A percentile compares a stretch with the other conserved stretches of the same genome.
phyloP scores from a whole-genome alignment of 1,140 invertebrate species.

The Frieseomelitta varia region DNA sequence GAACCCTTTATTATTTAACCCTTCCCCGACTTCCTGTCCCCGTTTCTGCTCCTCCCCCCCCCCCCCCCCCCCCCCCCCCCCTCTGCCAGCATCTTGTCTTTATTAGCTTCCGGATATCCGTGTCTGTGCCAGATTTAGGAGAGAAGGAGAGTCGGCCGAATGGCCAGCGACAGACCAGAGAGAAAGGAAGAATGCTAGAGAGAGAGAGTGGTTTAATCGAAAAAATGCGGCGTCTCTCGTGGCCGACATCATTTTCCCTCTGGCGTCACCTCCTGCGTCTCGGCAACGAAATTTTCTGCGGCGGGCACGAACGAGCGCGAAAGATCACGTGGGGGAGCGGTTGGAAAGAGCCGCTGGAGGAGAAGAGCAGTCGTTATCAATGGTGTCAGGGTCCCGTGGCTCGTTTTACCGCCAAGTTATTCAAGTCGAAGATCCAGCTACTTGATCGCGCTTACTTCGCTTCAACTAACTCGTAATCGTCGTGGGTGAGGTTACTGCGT shows the following conservation, averaged over 20 bases:
- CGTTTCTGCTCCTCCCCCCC: neutral
- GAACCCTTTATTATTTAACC: neutral
- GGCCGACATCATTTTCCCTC: constrained; percentile 33
- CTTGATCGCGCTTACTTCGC: constrained; percentile 46
- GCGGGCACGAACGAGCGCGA: neutral
- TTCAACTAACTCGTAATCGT: constrained; percentile 31
- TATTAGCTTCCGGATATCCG: constrained; percentile 43
- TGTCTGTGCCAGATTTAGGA: constrained; percentile 28
- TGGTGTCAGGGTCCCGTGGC: constrained; percentile 62
- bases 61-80: neutral
- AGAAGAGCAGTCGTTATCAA: constrained; percentile 61
- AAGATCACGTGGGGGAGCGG: neutral
- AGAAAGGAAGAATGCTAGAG: neutral
- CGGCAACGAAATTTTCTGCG: constrained; percentile 37
- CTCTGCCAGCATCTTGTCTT: neutral
- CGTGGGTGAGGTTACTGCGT: constrained; percentile 29
- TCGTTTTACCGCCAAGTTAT: constrained; percentile 56
- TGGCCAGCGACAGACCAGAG: neutral
- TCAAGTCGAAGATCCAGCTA: constrained; percentile 50
- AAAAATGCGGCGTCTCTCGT: constrained; percentile 15
- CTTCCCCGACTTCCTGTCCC: neutral
- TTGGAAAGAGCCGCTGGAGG: constrained; percentile 1
- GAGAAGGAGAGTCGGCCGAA: neutral
- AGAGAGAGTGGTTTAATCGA: constrained; percentile 21
- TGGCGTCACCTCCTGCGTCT: neutral